phyloP scores from a whole-genome alignment of 35 echinoderm and acorn worm species.

The Anneissia japonica region DNA sequence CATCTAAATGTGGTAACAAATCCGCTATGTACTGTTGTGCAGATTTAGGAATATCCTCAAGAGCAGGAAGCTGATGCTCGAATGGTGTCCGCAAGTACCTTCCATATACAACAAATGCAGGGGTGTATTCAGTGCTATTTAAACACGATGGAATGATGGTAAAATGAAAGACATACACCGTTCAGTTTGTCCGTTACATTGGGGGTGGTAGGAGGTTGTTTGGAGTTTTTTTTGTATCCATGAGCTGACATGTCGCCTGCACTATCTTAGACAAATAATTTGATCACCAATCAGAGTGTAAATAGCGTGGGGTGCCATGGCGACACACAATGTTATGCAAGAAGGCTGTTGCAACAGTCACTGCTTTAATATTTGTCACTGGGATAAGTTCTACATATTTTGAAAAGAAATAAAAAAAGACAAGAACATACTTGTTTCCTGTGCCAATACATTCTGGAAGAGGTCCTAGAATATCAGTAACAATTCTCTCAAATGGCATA shows the following conservation, averaged over 20 bases:
- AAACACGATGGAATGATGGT: constrained; percentile 12
- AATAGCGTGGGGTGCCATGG: constrained; percentile 32
- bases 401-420: constrained; percentile 50
- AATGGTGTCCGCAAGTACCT: constrained; percentile 1
- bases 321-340: constrained; percentile 35
- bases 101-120: constrained; percentile 27
- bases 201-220: constrained; percentile 43
- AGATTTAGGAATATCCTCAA: background rate
- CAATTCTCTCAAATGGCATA: constrained; percentile 31
- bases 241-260: constrained; percentile 26
- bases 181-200: constrained; percentile 53
- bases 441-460: constrained; percentile 25
- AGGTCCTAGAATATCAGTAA: constrained; percentile 43
- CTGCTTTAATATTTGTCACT: constrained; percentile 21
- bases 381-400: constrained; percentile 55
- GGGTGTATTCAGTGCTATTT: constrained; percentile 40
- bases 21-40: constrained; percentile 9
- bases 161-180: constrained; percentile 35
- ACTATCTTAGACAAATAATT: constrained; percentile 58
- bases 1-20: constrained; percentile 2
- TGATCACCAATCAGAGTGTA: constrained; percentile 41
- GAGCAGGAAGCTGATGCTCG: background rate
- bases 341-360: constrained; percentile 27
- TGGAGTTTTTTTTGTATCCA: constrained; percentile 40
- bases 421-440: constrained; percentile 33